Evolutionary conservation across 2,888 invertebrate species (phyloP).

Genomic region (Chrysolina americana): DNA sequence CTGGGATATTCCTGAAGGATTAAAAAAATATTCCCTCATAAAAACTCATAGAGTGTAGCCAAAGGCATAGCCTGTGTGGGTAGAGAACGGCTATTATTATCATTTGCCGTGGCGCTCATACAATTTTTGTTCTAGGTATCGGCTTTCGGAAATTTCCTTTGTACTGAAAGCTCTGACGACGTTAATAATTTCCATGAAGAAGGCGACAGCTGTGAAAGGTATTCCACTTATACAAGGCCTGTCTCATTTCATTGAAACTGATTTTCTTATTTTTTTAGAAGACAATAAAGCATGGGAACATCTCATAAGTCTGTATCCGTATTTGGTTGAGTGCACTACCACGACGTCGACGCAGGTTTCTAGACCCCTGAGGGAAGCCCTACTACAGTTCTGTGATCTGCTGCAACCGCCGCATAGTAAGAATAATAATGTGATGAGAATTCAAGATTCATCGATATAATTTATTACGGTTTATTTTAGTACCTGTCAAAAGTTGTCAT

Average conservation of each 20-base stretch:
- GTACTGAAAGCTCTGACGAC: conserved; percentile 96
- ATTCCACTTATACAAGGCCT: conserved; percentile 52
- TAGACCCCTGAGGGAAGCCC: conserved; percentile 84
- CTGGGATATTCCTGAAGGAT: too few relatives aligned
- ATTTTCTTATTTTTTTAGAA: conserved; percentile 72
- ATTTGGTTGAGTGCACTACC: conserved; percentile 88
- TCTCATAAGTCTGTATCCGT: conserved; percentile 91
- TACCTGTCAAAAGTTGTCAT: conserved; percentile 50
- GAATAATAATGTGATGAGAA: conserved; percentile 51
- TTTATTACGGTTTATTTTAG: conserved; percentile 43
- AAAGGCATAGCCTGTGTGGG: too few relatives aligned
- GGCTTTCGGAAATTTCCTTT: conserved; percentile 95
- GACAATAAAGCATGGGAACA: conserved; percentile 94
- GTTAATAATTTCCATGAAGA: conserved; percentile 91
- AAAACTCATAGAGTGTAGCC: too few relatives aligned
- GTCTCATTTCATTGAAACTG: background rate
- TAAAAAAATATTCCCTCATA: too few relatives aligned
- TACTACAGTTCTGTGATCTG: conserved; percentile 89
- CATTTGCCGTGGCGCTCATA: too few relatives aligned
- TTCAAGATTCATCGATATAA: conserved; percentile 46
- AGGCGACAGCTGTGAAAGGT: conserved; percentile 90
- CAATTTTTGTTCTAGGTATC: conserved; percentile 76
- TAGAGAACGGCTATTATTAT: too few relatives aligned
- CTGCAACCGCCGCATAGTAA: conserved; percentile 75
- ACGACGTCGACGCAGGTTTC: conserved; percentile 86